A percentile compares a stretch with the other conserved stretches of the same genome.
Conservation (phyloP, 2,888 invertebrate genomes). For the Leucophenga montana region DNA sequence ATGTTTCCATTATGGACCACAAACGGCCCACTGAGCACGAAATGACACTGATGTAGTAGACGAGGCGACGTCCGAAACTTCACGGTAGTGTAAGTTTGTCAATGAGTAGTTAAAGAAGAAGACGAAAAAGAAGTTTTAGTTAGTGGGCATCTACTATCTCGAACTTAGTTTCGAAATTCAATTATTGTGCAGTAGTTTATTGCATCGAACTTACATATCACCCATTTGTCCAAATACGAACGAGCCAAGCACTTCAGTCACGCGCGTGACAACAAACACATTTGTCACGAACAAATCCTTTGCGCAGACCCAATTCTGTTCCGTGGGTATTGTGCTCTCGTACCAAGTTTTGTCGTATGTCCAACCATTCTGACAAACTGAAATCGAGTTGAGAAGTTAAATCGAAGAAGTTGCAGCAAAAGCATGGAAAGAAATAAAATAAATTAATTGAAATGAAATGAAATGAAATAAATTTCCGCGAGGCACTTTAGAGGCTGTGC, state of each 20-base stretch:
- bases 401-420: constrained; percentile 22
- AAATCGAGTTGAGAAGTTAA: constrained; percentile 32
- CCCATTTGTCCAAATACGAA: constrained; percentile 76
- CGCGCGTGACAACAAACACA: constrained; percentile 74
- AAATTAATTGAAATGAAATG: constrained; percentile 63
- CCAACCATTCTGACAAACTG: constrained; percentile 76
- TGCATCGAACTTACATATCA: constrained; percentile 74
- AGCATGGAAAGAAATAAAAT: constrained; percentile 22
- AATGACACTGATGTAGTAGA: constrained; percentile 74
- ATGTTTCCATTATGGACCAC: constrained; percentile 70
- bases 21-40: constrained; percentile 73
- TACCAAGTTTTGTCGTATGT: constrained; percentile 76
- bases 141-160: constrained; percentile 22
- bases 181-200: background rate
- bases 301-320: constrained; percentile 77
- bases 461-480: constrained; percentile 68
- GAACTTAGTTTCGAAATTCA: constrained; percentile 41
- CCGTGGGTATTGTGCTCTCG: constrained; percentile 74
- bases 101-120: constrained; percentile 17
- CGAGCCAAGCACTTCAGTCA: constrained; percentile 76
- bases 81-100: constrained; percentile 55
- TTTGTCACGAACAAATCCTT: constrained; percentile 75
- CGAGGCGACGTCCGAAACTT: constrained; percentile 74
- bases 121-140: too few relatives aligned
- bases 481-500: constrained; percentile 55